Conservation (phyloP, 2,113 vertebrate genomes). For the Megaceryle maxima region DNA sequence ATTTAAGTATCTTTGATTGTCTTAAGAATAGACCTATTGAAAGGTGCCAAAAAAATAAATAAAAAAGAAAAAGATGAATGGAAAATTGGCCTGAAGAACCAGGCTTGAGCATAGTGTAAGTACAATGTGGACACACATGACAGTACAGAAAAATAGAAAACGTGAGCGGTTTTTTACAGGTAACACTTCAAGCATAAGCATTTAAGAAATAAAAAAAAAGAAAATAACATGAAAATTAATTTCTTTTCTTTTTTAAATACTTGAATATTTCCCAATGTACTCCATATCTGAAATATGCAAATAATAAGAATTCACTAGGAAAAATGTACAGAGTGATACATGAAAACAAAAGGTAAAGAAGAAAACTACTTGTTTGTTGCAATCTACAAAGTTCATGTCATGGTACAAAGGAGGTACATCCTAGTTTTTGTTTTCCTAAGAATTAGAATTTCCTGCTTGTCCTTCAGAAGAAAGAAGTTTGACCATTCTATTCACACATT, state of each 20-base stretch:
- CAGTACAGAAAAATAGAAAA: neutral
- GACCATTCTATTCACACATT: neutral
- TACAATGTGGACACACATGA: neutral
- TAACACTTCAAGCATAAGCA: neutral
- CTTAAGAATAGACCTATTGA: neutral
- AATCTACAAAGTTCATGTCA: neutral
- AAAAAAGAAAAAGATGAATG: neutral
- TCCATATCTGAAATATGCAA: neutral
- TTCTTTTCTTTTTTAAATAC: neutral
- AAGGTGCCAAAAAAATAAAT: neutral
- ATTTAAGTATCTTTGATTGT: neutral
- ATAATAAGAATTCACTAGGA: neutral
- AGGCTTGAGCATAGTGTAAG: neutral
- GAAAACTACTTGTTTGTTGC: neutral
- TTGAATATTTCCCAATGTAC: neutral
- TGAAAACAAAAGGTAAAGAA: neutral
- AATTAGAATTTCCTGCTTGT: neutral
- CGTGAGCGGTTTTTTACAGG: neutral
- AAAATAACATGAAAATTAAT: neutral
- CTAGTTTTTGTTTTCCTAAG: neutral
- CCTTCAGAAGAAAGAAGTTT: neutral
- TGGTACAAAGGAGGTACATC: neutral
- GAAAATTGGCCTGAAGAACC: neutral
- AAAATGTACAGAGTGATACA: neutral
- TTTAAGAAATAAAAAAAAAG: neutral